Conservation (phyloP, 1,140 invertebrate species). For the Achatina immaculata region DNA sequence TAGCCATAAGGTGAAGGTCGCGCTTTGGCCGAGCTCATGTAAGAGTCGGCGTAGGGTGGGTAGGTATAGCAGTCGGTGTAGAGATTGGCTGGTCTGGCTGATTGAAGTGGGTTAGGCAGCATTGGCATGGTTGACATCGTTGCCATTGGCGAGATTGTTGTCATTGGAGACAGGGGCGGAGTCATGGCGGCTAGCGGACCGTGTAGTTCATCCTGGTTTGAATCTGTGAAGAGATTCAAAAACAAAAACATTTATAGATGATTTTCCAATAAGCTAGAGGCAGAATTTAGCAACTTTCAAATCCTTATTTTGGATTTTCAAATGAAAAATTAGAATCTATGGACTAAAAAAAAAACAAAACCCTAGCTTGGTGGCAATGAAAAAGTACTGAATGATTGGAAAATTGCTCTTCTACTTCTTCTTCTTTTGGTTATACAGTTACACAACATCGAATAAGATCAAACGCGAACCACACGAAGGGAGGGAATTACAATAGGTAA, state of each 20-base stretch:
- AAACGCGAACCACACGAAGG: too few species aligned
- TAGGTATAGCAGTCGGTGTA: constrained; percentile 37
- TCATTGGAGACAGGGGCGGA: constrained; percentile 34
- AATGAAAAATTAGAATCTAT: too few species aligned
- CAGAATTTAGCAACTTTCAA: neutral
- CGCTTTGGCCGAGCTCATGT: constrained; percentile 33
- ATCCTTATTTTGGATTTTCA: neutral
- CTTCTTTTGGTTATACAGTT: too few species aligned
- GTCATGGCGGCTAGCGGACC: constrained; percentile 36
- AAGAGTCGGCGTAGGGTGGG: constrained; percentile 29
- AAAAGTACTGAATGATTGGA: too few species aligned
- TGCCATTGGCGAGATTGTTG: constrained; percentile 15
- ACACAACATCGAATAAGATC: too few species aligned
- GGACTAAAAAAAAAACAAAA: too few species aligned
- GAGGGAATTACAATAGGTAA: too few species aligned
- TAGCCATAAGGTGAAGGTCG: constrained; percentile 35
- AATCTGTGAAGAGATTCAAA: constrained; percentile 3
- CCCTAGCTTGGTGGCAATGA: too few species aligned
- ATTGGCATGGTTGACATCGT: constrained; percentile 11
- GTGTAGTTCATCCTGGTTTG: constrained; percentile 6
- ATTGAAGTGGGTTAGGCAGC: constrained; percentile 24
- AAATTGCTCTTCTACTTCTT: too few species aligned
- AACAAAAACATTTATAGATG: neutral
- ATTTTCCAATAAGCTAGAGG: neutral
- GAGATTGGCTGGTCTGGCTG: constrained; percentile 16